Conservation (phyloP, 2,888 invertebrate genomes). For the Tinea semifulvella region DNA sequence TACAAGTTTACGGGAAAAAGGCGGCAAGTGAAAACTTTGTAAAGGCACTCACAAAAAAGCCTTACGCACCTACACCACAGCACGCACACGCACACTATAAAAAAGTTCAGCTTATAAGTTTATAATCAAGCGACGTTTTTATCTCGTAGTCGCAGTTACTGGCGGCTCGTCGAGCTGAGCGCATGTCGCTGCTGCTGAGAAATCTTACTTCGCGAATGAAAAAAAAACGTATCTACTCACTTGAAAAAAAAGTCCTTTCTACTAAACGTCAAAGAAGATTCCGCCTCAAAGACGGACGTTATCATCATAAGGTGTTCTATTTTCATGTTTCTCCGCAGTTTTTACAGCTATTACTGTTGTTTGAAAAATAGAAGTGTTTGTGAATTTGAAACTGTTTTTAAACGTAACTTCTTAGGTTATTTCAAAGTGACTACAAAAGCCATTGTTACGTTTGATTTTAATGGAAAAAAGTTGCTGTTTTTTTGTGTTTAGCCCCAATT, state of each 20-base stretch:
- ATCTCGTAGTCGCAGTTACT: constrained; percentile 54
- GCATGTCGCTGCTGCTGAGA: constrained; percentile 47
- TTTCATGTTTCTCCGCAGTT: constrained; percentile 31
- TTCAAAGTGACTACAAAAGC: constrained; percentile 35
- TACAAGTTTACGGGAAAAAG: constrained; percentile 2
- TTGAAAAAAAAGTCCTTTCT: neutral
- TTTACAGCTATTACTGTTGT: constrained; percentile 16
- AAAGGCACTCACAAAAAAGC: constrained; percentile 51
- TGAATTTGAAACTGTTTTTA: constrained; percentile 19
- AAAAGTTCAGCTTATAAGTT: constrained; percentile 66
- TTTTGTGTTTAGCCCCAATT: constrained; percentile 40
- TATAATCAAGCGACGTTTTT: constrained; percentile 65
- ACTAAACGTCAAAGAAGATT: constrained; percentile 29
- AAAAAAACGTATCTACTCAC: constrained; percentile 29
- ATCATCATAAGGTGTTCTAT: constrained; percentile 40
- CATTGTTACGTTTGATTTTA: constrained; percentile 47
- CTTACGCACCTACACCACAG: constrained; percentile 41
- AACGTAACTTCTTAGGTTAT: constrained; percentile 6
- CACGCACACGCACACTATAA: constrained; percentile 53
- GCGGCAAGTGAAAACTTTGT: constrained; percentile 48
- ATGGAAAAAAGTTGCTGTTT: constrained; percentile 43
- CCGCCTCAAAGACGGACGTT: constrained; percentile 34
- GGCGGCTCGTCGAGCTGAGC: constrained; percentile 53
- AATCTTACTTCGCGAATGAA: constrained; percentile 44
- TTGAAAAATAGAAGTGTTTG: constrained; percentile 29